Evolutionary conservation across 2,888 invertebrate genomes (phyloP).

Genomic region (Aleiodes alternator): DNA sequence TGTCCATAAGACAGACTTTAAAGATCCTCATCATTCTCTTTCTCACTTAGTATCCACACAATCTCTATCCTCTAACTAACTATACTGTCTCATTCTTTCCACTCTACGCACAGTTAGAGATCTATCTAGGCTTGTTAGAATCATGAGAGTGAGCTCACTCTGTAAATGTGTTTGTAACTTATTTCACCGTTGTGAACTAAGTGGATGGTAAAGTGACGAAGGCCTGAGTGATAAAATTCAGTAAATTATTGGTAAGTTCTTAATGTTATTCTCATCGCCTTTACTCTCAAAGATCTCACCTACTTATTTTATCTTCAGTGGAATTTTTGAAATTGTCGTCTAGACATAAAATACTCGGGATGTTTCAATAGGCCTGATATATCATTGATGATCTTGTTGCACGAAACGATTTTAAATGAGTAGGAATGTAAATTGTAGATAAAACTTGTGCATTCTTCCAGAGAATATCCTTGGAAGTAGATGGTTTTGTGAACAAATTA

Average conservation of each 20-base stretch:
- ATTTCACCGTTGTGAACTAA: constrained; percentile 40
- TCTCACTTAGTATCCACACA: constrained; percentile 31
- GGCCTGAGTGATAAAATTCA: constrained; percentile 55
- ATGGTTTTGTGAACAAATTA: too few relatives aligned
- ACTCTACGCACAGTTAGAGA: constrained; percentile 16
- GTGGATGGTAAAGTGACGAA: constrained; percentile 56
- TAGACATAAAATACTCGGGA: constrained; percentile 5
- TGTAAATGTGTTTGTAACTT: constrained; percentile 39
- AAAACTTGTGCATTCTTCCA: too few relatives aligned
- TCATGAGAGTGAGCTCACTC: neutral
- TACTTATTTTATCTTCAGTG: constrained; percentile 34
- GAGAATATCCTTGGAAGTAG: too few relatives aligned
- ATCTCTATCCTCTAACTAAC: constrained; percentile 13
- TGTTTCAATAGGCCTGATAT: constrained; percentile 5
- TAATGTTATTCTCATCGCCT: constrained; percentile 48
- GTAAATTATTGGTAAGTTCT: constrained; percentile 43
- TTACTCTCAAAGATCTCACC: constrained; percentile 23
- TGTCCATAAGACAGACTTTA: constrained; percentile 39
- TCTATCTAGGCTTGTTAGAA: constrained; percentile 16
- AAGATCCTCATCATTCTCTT: constrained; percentile 40
- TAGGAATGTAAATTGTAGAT: too few relatives aligned
- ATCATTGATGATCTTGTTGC: neutral
- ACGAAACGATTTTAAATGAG: too few relatives aligned
- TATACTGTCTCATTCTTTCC: constrained; percentile 13
- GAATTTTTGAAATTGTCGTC: constrained; percentile 27